These are phyloP conservation scores for Syncerus caffer DNA, from an alignment of 2,797 vertebrate species.

Conservation along the genomic window DNA sequence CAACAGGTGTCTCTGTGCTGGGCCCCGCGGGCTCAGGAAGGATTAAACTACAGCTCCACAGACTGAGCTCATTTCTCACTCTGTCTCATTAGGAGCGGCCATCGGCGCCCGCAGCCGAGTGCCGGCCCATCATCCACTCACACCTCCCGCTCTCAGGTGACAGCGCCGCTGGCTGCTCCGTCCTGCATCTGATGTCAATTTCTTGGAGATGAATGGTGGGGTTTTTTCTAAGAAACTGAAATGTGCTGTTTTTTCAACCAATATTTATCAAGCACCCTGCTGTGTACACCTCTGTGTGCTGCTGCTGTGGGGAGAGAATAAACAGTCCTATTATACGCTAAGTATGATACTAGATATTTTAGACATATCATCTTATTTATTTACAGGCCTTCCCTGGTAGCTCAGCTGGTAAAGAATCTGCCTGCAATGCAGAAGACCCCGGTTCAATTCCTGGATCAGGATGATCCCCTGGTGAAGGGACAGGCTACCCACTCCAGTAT, in stretches of 20 bases:
- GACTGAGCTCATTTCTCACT: conserved; percentile 53
- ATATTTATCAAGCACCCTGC: not conserved
- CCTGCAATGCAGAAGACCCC: not conserved
- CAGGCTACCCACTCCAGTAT: not conserved
- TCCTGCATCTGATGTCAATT: not conserved
- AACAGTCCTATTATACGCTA: not conserved
- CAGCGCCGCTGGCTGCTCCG: not conserved
- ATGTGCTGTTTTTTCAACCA: conserved; percentile 14
- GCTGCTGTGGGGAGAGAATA: not conserved
- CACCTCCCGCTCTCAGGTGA: conserved; percentile 48
- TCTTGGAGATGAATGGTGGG: conserved; percentile 34
- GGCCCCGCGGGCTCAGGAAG: not conserved
- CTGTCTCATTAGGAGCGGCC: conserved; percentile 51
- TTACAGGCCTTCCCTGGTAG: not conserved
- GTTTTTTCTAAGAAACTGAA: not conserved
- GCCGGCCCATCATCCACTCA: conserved; percentile 4
- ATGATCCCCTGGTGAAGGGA: not conserved
- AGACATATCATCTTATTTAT: not conserved
- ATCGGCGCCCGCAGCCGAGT: not conserved
- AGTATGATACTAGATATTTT: not conserved
- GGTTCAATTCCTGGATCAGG: rapidly evolving
- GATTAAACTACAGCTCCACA: conserved; percentile 1
- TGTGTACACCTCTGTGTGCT: not conserved
- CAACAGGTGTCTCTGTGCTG: not conserved
- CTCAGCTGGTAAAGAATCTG: not conserved